Conservation (phyloP, 2,888 invertebrate species). For the Pheosia tremula region DNA sequence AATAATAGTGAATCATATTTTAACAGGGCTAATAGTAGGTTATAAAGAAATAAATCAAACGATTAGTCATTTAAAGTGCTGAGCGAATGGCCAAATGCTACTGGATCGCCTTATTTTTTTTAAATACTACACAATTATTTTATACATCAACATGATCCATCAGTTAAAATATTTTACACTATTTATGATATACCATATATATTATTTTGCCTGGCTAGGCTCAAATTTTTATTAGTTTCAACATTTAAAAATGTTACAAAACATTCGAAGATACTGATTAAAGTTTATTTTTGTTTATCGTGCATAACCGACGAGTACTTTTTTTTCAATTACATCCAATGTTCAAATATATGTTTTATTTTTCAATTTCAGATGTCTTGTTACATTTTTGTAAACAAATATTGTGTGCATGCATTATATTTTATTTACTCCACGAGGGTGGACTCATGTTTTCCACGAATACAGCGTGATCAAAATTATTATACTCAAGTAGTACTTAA, state of each 20-base stretch:
- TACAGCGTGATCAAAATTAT: conserved; percentile 23
- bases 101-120: no score
- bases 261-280: conserved; percentile 14
- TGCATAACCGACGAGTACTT: neutral
- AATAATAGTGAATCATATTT: no score
- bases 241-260: conserved; percentile 38
- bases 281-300: neutral
- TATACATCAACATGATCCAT: no score
- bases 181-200: no score
- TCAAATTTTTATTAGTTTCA: conserved; percentile 49
- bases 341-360: neutral
- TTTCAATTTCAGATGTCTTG: conserved; percentile 30
- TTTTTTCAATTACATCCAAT: no score
- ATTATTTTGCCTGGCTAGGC: conserved; percentile 21
- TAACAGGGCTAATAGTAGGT: no score
- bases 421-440: conserved; percentile 13
- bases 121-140: no score
- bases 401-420: conserved; percentile 41
- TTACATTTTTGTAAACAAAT: conserved; percentile 39
- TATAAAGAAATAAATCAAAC: no score
- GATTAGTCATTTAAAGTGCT: no score
- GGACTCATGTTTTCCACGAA: conserved; percentile 31
- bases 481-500: neutral
- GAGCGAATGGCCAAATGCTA: no score
- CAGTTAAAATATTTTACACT: no score